Percentiles rank a stretch among this genome's conserved stretches.
Evolutionary conservation across 2,113 vertebrate species (phyloP).

Genomic region (Salvator merianae): DNA sequence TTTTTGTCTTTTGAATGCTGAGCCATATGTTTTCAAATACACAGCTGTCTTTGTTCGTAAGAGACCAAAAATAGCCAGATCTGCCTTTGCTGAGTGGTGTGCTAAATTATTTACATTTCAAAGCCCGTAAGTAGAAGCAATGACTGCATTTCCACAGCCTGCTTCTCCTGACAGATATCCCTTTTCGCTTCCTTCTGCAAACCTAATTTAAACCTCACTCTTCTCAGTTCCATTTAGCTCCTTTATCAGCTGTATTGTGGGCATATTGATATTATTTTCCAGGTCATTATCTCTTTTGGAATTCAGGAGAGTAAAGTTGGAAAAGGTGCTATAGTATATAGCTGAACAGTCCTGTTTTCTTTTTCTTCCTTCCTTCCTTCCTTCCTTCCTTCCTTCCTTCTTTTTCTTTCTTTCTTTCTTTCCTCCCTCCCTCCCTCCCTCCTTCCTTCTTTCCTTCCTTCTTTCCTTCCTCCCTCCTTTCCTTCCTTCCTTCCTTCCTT

Average conservation of each 20-base stretch:
- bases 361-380: not conserved
- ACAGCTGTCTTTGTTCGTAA: slow-evolving; percentile 72
- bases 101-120: slow-evolving; percentile 78
- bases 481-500: no score
- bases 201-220: slow-evolving; percentile 66
- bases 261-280: slow-evolving; percentile 36
- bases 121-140: slow-evolving; percentile 67
- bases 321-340: not conserved
- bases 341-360: not conserved
- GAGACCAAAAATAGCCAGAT: slow-evolving; percentile 67
- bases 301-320: slow-evolving; percentile 35
- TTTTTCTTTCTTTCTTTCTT: no score
- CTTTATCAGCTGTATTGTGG: slow-evolving; percentile 55
- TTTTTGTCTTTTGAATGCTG: slow-evolving; percentile 48
- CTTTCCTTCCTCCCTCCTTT: no score
- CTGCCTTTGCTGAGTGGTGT: slow-evolving; percentile 60
- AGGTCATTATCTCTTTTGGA: slow-evolving; percentile 61
- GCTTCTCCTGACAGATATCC: slow-evolving; percentile 60
- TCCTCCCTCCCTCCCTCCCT: no score
- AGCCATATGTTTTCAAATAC: slow-evolving; percentile 64
- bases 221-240: slow-evolving; percentile 50
- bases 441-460: no score
- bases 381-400: no score
- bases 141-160: slow-evolving; percentile 61
- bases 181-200: slow-evolving; percentile 63